These are phyloP conservation scores for Rhogogaster chlorosoma DNA, from an alignment of 2,888 invertebrate species.

Conservation along the genomic window DNA sequence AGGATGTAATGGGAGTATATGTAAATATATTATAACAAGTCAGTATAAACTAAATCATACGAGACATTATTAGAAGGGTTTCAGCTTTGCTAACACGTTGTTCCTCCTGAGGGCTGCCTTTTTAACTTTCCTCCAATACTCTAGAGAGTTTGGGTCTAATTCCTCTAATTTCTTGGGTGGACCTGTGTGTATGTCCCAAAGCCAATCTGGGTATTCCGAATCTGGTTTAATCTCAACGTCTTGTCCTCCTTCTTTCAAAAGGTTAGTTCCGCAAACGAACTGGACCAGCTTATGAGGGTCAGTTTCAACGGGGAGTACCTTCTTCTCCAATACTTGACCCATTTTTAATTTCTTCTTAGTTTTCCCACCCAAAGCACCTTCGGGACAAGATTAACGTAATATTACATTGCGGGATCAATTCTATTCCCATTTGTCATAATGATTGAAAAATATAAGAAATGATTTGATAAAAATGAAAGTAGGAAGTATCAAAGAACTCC, in stretches of 20 bases:
- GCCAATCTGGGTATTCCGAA: constrained; percentile 94
- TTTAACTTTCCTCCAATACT: constrained; percentile 90
- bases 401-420: not conserved
- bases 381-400: not conserved
- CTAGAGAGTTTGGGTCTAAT: constrained; percentile 87
- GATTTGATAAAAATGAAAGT: not conserved
- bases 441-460: not conserved
- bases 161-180: constrained; percentile 84
- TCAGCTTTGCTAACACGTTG: constrained; percentile 82
- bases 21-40: constrained; percentile 15
- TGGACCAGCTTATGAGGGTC: constrained; percentile 88
- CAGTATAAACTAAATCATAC: not conserved
- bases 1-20: not conserved
- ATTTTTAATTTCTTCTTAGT: constrained; percentile 83
- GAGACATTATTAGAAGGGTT: constrained; percentile 79
- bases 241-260: constrained; percentile 86
- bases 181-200: constrained; percentile 86
- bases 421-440: not conserved
- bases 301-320: constrained; percentile 89
- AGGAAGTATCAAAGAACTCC: too few relatives aligned
- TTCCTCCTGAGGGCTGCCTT: constrained; percentile 83
- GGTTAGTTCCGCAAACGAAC: constrained; percentile 93
- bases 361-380: constrained; percentile 73
- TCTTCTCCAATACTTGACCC: constrained; percentile 84
- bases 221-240: constrained; percentile 89